Evolutionary conservation across 2,113 vertebrate genomes (phyloP), one percentile per base, ranked within the genome.

Genomic region (Oceanodroma tethys): DNA sequence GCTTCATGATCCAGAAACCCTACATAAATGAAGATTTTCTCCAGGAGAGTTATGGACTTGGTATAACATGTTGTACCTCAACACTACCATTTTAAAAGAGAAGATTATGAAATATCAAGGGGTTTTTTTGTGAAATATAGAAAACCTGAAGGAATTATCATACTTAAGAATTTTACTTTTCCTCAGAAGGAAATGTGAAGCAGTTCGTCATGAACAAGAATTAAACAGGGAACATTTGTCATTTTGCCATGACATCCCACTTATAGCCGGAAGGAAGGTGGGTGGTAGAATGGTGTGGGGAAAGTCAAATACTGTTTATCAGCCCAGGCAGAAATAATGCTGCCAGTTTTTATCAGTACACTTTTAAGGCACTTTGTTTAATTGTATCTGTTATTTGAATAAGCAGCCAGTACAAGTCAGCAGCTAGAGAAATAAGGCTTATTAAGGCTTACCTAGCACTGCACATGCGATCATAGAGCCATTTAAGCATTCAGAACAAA

Each of bases 241-340:
- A 84, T 79, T 96, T 88, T 96, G 75, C 95, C 76, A 76, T 79
- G 81, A 81, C 85, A 90, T 87, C 71, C 87, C 91, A 95, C 74
- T 88, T 86, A 32, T 0, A 94, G 68, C 60, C 8, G 50, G 82
- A 88, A 95, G 86, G 83, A 89, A 87, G 11, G 91, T 95, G 84
- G 95, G 92, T 58, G 86, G 83, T 47, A 79, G 75, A 90, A 88
- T 0, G 2, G 47, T 73, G 80, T 66, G 43, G 70, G 58, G 56
- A 85, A 82, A 97, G 65, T 80, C 89, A 95, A 91, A 74, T 26
- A 53, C 76, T 95, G 62, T 87, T 92, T 93, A 89, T 91, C 88
- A 93, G 68, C 20, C 16, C 34, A 80, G 53, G 76, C 90, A 97
- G 80, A 85, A 97, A 92, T 59, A 95, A 73, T 21, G 65, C 27